These are phyloP conservation scores for Drosophila acutilabella DNA, from an alignment of 2,888 invertebrate genomes.

Conservation along the genomic window DNA sequence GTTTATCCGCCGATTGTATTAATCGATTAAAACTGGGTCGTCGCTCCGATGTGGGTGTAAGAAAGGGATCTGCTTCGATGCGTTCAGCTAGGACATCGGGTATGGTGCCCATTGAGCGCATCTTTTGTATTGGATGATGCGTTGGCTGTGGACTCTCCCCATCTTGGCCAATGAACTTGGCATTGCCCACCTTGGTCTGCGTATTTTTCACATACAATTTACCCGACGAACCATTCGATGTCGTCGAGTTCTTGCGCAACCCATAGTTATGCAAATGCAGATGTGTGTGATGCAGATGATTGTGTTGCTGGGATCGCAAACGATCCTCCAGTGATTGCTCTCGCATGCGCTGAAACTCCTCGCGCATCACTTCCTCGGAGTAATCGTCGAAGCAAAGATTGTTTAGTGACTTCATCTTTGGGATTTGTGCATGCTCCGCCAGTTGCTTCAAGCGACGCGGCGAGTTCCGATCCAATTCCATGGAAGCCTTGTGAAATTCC, in stretches of 20 bases:
- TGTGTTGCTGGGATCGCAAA: conserved; percentile 63
- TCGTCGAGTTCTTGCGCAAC: conserved; percentile 76
- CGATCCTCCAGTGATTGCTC: conserved; percentile 79
- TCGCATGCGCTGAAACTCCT: conserved; percentile 82
- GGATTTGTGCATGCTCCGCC: conserved; percentile 77
- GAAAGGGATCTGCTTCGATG: conserved; percentile 83
- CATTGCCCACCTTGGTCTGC: conserved; percentile 83
- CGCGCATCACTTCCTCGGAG: conserved; percentile 77
- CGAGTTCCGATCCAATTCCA: conserved; percentile 83
- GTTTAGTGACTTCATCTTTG: conserved; percentile 84
- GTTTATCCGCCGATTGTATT: conserved; percentile 79
- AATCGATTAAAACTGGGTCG: conserved; percentile 74
- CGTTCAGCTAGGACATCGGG: conserved; percentile 84
- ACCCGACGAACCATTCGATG: conserved; percentile 74
- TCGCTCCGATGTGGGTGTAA: conserved; percentile 84
- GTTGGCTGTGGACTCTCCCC: conserved; percentile 69
- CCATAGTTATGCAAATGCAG: conserved; percentile 44
- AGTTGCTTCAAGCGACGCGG: conserved; percentile 81
- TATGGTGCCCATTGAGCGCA: conserved; percentile 85
- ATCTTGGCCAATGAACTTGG: conserved; percentile 85
- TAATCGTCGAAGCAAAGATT: conserved; percentile 83
- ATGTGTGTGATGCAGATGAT: conserved; percentile 22
- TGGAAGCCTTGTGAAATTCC: conserved; percentile 84
- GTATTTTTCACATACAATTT: conserved; percentile 80
- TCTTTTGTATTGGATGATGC: conserved; percentile 84